Base-by-base conservation (phyloP, 2,797 vertebrate species). In the Craterocephalus amniculus region DNA sequence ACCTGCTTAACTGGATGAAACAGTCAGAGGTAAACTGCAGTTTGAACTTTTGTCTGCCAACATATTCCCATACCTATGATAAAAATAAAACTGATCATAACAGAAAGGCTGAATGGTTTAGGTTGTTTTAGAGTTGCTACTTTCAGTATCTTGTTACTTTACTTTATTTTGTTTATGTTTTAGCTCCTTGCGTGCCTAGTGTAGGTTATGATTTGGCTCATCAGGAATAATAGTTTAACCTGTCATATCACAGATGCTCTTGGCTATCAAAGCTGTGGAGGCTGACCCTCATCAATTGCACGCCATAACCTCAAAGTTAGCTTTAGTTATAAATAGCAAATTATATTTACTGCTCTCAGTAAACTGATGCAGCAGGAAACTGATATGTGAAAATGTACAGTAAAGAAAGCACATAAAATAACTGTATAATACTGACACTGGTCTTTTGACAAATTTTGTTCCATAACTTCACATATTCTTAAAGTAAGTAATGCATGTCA, bases 1-100 rank as follows among this genome's bases (percentile, higher is more conserved):
- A 97, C 20, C 90, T 97, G 74, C 91, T 97, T 48, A 80, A 86
- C 58, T 93, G 93, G 91, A 92, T 91, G 51, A 94, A 85, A 56
- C 67, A 52, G 0, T 68, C 80, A 20, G 61, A 92, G 87, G 95
- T 94, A 64, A 73, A 71, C 20, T 43, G 12, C 43, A 13, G 31
- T 27, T 11, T 6, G 11, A 62, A n/a, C 2, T 51, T 26, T 2
- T 51, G 2, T 0, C 9, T 48, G 20, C 3, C 5, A 18, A 12
- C 20, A 62, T 40, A 22, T 34, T 14, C 34, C 16, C 36, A 38
- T n/a, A n/a, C 20, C 20, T 10, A 22, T 48, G n/a, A 48, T 22
- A 22, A 48, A 1, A 22, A 1, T 48, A 22, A 48, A 11, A 8
- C 2, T 22, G n/a, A 48, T 48, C n/a, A 48, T 9, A 22, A 6